phyloP scores from a whole-genome alignment of 2,797 vertebrate genomes.

The Melanotaenia parkinsoni region DNA sequence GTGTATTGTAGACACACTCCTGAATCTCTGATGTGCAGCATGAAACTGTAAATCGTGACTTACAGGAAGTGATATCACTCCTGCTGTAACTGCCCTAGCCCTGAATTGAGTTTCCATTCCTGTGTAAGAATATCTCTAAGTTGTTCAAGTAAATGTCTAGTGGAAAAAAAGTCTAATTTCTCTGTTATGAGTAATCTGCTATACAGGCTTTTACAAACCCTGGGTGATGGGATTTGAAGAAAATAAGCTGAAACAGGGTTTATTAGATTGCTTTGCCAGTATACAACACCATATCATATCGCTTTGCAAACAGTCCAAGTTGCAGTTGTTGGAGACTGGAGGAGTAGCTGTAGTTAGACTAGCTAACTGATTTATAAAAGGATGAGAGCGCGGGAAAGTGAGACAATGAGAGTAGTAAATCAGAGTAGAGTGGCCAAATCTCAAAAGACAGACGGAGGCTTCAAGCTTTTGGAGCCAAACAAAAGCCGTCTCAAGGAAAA shows the following conservation, averaged over 20 bases:
- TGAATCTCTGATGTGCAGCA: background rate
- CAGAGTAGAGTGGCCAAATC: constrained; percentile 22
- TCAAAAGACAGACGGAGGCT: constrained; percentile 45
- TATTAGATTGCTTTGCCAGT: background rate
- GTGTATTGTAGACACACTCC: background rate
- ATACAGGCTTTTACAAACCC: background rate
- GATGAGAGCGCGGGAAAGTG: constrained; percentile 63
- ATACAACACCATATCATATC: background rate
- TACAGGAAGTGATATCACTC: constrained; percentile 28
- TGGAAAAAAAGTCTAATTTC: constrained; percentile 9
- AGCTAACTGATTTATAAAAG: constrained; percentile 47
- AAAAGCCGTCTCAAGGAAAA: constrained; percentile 66
- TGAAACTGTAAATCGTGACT: background rate
- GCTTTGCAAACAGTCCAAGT: constrained; percentile 40
- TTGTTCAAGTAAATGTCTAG: constrained; percentile 8
- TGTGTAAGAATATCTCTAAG: constrained; percentile 22
- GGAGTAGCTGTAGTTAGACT: constrained; percentile 14
- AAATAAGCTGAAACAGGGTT: background rate
- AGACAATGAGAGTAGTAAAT: constrained; percentile 40
- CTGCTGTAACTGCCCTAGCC: background rate
- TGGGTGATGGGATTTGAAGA: background rate
- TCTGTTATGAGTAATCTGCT: constrained; percentile 16
- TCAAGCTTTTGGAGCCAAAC: constrained; percentile 55
- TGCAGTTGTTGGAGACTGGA: constrained; percentile 15
- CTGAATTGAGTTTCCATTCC: constrained; percentile 16